Conservation (phyloP, 2,888 invertebrate species). For the Stenotaenia linearis region DNA sequence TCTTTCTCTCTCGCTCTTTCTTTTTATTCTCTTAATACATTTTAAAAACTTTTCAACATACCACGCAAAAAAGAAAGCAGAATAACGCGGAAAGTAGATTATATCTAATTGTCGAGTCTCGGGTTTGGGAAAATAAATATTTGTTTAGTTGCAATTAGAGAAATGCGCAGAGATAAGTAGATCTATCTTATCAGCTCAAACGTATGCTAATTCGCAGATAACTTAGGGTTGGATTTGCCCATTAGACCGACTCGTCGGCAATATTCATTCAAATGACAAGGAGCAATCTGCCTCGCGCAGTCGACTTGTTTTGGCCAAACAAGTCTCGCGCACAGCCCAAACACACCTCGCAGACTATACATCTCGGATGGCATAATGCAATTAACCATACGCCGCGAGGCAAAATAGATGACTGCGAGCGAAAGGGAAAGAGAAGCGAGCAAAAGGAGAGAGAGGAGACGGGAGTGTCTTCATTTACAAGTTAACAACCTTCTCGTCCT, state of each 20-base stretch:
- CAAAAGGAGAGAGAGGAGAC: neutral
- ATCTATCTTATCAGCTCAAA: conserved; percentile 18
- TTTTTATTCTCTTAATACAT: neutral
- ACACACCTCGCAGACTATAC: neutral
- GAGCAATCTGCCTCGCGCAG: neutral
- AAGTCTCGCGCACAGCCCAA: neutral
- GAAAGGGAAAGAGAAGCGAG: neutral
- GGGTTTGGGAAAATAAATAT: neutral
- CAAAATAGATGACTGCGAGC: conserved; percentile 10
- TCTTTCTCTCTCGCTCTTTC: neutral
- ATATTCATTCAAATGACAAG: conserved; percentile 20
- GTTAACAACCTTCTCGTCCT: conserved; percentile 11
- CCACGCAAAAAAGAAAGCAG: neutral
- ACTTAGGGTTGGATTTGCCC: conserved; percentile 3
- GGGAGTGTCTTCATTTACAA: conserved; percentile 26
- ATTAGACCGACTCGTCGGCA: conserved; percentile 5
- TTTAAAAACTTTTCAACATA: neutral
- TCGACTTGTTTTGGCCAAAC: conserved; percentile 12
- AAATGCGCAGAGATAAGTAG: neutral
- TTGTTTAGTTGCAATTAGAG: conserved; percentile 1
- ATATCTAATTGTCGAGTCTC: neutral
- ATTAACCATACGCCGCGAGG: neutral
- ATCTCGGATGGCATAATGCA: neutral
- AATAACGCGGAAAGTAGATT: neutral
- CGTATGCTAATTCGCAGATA: conserved; percentile 14